Evolutionary conservation across 2,888 invertebrate genomes (phyloP).

Genomic region (Papilio protenor): DNA sequence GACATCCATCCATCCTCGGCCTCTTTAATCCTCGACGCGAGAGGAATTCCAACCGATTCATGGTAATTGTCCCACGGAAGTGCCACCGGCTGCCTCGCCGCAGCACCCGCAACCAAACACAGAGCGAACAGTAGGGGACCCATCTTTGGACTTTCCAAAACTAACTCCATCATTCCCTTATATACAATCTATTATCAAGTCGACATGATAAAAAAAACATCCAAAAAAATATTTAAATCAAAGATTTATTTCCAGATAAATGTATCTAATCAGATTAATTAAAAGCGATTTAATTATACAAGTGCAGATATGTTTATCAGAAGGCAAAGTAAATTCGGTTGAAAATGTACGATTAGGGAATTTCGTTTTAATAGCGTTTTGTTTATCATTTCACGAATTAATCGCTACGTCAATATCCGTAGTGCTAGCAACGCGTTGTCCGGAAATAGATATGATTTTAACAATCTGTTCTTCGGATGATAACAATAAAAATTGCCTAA

Average conservation of each 20-base stretch:
- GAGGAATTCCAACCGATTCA: slow-evolving; percentile 62
- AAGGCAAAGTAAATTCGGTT: neutral
- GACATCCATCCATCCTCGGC: slow-evolving; percentile 53
- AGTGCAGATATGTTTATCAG: slow-evolving; percentile 3
- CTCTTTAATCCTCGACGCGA: slow-evolving; percentile 61
- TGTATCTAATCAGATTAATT: slow-evolving; percentile 28
- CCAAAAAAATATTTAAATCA: slow-evolving; percentile 22
- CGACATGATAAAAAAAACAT: neutral
- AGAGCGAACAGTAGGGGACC: slow-evolving; percentile 41
- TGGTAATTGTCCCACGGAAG: slow-evolving; percentile 58
- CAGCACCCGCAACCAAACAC: slow-evolving; percentile 51
- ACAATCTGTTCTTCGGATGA: neutral
- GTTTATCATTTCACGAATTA: neutral
- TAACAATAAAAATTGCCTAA: neutral
- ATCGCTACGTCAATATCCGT: neutral
- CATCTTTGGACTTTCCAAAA: slow-evolving; percentile 30
- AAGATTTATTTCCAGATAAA: slow-evolving; percentile 38
- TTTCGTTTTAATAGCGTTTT: neutral
- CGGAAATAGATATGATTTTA: slow-evolving; percentile 8
- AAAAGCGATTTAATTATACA: slow-evolving; percentile 8
- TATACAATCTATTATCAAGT: slow-evolving; percentile 36
- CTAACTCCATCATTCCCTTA: neutral
- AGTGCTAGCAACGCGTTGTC: neutral
- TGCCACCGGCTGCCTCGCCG: slow-evolving; percentile 47
- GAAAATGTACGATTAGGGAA: neutral